Conservation (phyloP, 2,113 vertebrate species). For the Triplophysa rosa region DNA sequence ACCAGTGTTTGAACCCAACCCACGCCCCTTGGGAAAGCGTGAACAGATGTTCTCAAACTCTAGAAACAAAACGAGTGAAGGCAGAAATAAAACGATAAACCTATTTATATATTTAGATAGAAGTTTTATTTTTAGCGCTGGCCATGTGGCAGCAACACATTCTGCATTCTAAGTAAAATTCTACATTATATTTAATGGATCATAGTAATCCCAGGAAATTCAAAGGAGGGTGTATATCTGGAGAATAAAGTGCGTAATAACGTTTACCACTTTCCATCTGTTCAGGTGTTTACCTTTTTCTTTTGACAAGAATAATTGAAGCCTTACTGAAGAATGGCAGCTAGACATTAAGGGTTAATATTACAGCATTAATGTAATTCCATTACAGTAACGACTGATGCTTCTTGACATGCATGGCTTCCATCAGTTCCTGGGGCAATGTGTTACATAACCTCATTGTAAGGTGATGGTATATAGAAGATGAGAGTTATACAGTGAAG, state of each 20-base stretch:
- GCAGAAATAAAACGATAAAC: not conserved
- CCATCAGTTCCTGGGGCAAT: conserved; percentile 10
- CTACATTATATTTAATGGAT: conserved; percentile 4
- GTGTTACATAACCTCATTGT: conserved; percentile 12
- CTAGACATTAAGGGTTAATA: not conserved
- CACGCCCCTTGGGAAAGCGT: not conserved
- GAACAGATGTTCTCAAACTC: conserved; percentile 27
- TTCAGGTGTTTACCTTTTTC: not conserved
- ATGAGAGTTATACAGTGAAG: not conserved
- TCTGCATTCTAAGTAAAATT: not conserved
- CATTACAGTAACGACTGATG: not conserved
- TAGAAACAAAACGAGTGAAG: not conserved
- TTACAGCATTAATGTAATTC: not conserved
- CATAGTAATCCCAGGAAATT: not conserved
- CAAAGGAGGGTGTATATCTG: not conserved
- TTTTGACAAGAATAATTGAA: conserved; percentile 4
- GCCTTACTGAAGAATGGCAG: not conserved
- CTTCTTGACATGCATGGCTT: not conserved
- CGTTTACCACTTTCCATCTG: not conserved
- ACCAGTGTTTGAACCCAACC: conserved; percentile 6
- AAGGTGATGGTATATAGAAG: not conserved
- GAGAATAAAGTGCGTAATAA: not conserved
- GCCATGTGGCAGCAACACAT: not conserved
- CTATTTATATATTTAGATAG: not conserved
- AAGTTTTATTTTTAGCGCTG: not conserved